phyloP scores from a whole-genome alignment of 2,113 vertebrate genomes.

The Micromys minutus region DNA sequence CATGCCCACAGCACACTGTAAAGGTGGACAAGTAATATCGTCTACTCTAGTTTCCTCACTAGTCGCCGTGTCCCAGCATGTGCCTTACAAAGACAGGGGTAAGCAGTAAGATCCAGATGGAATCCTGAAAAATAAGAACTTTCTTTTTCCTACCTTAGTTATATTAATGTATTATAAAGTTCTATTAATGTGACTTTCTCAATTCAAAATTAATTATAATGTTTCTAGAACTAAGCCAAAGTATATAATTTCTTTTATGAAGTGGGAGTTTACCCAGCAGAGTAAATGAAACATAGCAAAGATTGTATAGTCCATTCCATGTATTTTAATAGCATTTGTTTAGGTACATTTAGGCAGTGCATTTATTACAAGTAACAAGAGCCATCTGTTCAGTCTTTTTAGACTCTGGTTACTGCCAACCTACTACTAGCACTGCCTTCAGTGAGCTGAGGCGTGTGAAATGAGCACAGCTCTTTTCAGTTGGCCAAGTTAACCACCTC shows the following conservation, averaged over 20 bases:
- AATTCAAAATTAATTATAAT: slow-evolving; percentile 46
- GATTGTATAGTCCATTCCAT: slow-evolving; percentile 32
- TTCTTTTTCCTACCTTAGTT: slow-evolving; percentile 7
- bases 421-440: not conserved
- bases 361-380: not conserved
- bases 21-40: not conserved
- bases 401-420: not conserved
- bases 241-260: slow-evolving; percentile 17
- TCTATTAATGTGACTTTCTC: slow-evolving; percentile 37
- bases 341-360: slow-evolving; percentile 6
- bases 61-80: not conserved
- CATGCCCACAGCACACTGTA: not conserved
- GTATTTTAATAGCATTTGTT: not conserved
- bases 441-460: slow-evolving; percentile 17
- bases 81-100: not conserved
- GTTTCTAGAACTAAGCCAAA: slow-evolving; percentile 47
- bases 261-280: not conserved
- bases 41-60: not conserved
- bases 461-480: slow-evolving; percentile 22
- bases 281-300: slow-evolving; percentile 24
- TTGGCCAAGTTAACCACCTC: not conserved
- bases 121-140: slow-evolving; percentile 24
- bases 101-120: slow-evolving; percentile 19
- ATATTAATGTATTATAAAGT: not conserved
- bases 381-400: slow-evolving; percentile 15